Conservation (phyloP, 2,113 vertebrate species). For the Nannospalax galili region DNA sequence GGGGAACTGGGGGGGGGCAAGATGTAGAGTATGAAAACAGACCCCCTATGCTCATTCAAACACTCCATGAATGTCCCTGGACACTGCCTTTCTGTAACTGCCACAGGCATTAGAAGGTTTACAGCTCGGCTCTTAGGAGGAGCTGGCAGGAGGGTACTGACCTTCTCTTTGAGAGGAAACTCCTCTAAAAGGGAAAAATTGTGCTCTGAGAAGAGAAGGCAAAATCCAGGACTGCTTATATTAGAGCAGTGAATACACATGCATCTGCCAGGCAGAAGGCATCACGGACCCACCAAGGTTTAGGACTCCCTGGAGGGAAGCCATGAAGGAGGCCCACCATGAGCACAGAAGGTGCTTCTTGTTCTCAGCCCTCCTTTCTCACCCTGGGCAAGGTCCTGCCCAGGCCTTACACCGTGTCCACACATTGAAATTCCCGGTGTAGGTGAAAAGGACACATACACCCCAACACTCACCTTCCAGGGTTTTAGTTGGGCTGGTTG, state of each 20-base stretch:
- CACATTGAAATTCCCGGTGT: not conserved
- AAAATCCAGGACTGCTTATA: constrained; percentile 27
- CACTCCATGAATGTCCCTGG: not conserved
- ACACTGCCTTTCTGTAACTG: constrained; percentile 24
- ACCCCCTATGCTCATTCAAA: not conserved
- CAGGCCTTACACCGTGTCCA: not conserved
- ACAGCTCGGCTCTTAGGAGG: not conserved
- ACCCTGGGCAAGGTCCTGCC: not conserved
- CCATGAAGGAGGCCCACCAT: not conserved
- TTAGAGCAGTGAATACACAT: constrained; percentile 57
- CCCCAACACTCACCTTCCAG: not conserved
- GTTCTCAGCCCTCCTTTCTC: not conserved
- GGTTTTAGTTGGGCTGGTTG: not conserved
- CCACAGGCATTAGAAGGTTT: not conserved
- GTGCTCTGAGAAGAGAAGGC: constrained; percentile 58
- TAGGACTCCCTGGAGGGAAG: not conserved
- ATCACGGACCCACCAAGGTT: not conserved
- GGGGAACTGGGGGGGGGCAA: constrained; percentile 72
- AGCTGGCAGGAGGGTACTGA: not conserved
- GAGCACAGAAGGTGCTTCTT: not conserved
- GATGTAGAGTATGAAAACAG: constrained; percentile 70
- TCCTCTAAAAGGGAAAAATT: constrained; percentile 62
- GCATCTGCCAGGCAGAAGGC: not conserved
- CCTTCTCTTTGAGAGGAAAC: constrained; percentile 64
- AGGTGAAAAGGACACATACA: not conserved